Base-by-base conservation (phyloP, 2,113 vertebrate species). In the Saguinus imperator region DNA sequence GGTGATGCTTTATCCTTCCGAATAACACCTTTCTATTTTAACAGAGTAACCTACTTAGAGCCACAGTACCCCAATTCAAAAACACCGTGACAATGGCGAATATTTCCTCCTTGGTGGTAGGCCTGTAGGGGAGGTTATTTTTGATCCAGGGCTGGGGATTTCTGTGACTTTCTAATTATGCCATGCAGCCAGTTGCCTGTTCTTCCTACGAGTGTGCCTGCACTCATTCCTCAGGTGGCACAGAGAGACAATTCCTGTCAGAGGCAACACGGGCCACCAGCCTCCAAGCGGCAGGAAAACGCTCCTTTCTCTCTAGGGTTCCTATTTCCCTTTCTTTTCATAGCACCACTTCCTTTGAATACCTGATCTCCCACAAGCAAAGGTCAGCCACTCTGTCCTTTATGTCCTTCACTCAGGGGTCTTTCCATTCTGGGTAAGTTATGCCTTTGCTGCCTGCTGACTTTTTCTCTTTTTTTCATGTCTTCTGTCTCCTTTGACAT, bases 21-120 rank as follows among this genome's bases (percentile, higher is more conserved):
- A 94, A 76, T 94, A 95, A 72, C 50, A 89, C 43, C 32, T 87
- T 94, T 87, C 66, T 92, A 29, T 90, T 84, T 95, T 94, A 96
- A 96, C 72, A 90, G 86, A 89, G 64, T 55, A 87, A 55, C 27
- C 66, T 64, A 29, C 12, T 58, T 85, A 52, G 84, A 94, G 97
- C 84, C 8, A 0, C 35, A 25, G 82, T 77, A 70, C n/a, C 85
- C 89, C 75, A 40, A 21, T 91, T 94, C 77, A 37, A 91, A 93
- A 75, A 29, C 75, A 55, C 2, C 0, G 23, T 40, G 87, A 83
- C 89, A 72, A 58, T 37, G 68, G n/a, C 13, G 12, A 93, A 40
- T 18, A 43, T 55, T 88, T 92, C 25, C 37, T 37, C 55, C n/a
- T 82, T 81, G 55, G 79, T 83, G 83, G 45, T 64, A 94, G 35